phyloP scores from a whole-genome alignment of 2,797 vertebrate genomes.

The Lophius americanus region DNA sequence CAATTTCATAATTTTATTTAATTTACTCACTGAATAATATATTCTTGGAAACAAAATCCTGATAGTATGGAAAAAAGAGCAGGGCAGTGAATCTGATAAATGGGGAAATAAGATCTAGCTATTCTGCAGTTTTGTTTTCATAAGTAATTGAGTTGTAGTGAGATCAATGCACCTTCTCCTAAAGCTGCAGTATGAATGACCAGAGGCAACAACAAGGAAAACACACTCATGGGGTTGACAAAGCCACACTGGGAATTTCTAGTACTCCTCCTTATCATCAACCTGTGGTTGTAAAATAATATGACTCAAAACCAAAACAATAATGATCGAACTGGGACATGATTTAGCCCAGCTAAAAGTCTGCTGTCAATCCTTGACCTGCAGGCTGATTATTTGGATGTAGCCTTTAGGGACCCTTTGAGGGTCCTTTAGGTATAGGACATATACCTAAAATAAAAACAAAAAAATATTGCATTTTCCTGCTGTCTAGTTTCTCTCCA shows the following conservation, averaged over 20 bases:
- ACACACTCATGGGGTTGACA: constrained; percentile 43
- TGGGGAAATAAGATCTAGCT: constrained; percentile 43
- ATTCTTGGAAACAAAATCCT: constrained; percentile 67
- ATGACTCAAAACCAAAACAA: constrained; percentile 53
- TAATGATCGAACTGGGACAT: constrained; percentile 68
- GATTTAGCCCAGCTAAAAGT: constrained; percentile 59
- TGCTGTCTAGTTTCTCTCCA: constrained; percentile 45
- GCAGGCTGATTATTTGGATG: constrained; percentile 55
- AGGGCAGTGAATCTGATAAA: constrained; percentile 53
- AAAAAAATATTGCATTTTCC: constrained; percentile 41
- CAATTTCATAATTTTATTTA: constrained; percentile 41
- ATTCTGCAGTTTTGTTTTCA: constrained; percentile 68
- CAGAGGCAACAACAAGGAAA: constrained; percentile 56
- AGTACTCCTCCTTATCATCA: constrained; percentile 38
- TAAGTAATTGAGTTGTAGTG: constrained; percentile 48
- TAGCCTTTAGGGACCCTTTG: constrained; percentile 45
- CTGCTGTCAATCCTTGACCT: constrained; percentile 57
- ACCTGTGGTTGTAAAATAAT: constrained; percentile 59
- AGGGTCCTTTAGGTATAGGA: constrained; percentile 40
- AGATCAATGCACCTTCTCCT: constrained; percentile 65
- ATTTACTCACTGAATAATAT: constrained; percentile 66
- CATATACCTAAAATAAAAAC: constrained; percentile 28
- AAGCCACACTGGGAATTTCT: constrained; percentile 36
- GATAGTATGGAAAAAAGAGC: constrained; percentile 55
- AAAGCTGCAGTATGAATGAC: constrained; percentile 59